Evolutionary conservation across 1,140 invertebrate genomes (phyloP), one percentile per base, ranked within the genome.

Genomic region (Piezodorus guildinii): DNA sequence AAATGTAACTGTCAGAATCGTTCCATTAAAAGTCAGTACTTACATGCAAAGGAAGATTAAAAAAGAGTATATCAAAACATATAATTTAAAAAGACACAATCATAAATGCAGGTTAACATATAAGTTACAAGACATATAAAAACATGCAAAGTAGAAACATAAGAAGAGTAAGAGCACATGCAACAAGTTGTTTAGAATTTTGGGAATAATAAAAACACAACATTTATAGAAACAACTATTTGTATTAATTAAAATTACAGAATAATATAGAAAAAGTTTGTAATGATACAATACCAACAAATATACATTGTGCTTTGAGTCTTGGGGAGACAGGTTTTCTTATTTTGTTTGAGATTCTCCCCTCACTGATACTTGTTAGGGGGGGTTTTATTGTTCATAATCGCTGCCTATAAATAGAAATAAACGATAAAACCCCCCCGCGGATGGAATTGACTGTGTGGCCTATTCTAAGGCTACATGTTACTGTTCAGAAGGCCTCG

Each of bases 221-320:
- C 21, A 25, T 15, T 21, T 23, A 23, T 23, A 56, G 19, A 56
- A 56, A 56, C 23, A 56, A 23, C 52, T 56, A 56, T 23, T 39
- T 39, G 34, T 39, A 39, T 56, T 56, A 56, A 56, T 56, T 56
- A 56, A 23, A 56, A 56, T 56, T 56, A 56, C 52, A 56, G 52
- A 56, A 23, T 56, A 56, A 56, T 25, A 56, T 25, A 23, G 17
- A 56, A 56, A 56, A 56, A 56, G 23, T 23, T 56, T 56, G 23
- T 56, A 56, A 56, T 56, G 14, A 25, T 56, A 56, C 52, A 56
- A 56, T 23, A 56, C 23, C 52, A 56, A 56, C 52, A 56, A 56
- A 56, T 56, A 56, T 56, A 56, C 52, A 56, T 56, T 19, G 52
- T 56, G 52, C 52, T 56, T 56, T 56, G 52, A 56, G 52, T 56